Evolutionary conservation across 2,797 vertebrate genomes (phyloP).

Genomic region (Clarias laeviceps): DNA sequence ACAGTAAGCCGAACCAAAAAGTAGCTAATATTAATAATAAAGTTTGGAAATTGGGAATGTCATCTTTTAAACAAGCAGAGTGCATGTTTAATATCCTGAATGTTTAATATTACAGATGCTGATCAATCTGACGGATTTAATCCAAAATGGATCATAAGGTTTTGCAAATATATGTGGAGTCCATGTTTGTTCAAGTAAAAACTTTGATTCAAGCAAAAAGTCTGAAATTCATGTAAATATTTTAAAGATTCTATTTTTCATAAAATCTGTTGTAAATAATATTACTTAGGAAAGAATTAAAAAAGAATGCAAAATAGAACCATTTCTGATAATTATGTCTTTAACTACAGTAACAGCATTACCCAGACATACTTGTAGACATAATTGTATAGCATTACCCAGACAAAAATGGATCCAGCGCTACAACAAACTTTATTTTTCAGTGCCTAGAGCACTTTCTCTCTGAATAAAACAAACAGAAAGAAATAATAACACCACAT

Average conservation of each 20-base stretch:
- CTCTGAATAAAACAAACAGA: background rate
- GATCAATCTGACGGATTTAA: too few relatives aligned
- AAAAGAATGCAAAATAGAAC: background rate
- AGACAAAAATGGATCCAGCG: too few relatives aligned
- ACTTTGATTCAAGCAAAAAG: too few relatives aligned
- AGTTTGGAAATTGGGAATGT: too few relatives aligned
- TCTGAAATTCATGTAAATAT: too few relatives aligned
- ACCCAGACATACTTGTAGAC: background rate
- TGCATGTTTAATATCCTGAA: too few relatives aligned
- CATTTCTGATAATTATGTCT: background rate
- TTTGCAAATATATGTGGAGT: too few relatives aligned
- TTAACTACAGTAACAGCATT: background rate
- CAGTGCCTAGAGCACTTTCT: background rate
- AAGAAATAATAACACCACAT: background rate
- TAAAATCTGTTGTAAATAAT: background rate
- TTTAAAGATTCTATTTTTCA: too few relatives aligned
- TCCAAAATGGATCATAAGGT: too few relatives aligned
- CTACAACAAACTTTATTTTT: background rate
- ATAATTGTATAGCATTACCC: background rate
- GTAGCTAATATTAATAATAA: background rate
- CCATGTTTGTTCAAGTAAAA: too few relatives aligned
- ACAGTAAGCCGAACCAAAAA: background rate
- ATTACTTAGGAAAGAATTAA: background rate
- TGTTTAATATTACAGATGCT: too few relatives aligned
- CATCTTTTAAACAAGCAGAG: too few relatives aligned